Conservation (phyloP, 2,797 vertebrate genomes). For the Pseudochaenichthys georgianus region DNA sequence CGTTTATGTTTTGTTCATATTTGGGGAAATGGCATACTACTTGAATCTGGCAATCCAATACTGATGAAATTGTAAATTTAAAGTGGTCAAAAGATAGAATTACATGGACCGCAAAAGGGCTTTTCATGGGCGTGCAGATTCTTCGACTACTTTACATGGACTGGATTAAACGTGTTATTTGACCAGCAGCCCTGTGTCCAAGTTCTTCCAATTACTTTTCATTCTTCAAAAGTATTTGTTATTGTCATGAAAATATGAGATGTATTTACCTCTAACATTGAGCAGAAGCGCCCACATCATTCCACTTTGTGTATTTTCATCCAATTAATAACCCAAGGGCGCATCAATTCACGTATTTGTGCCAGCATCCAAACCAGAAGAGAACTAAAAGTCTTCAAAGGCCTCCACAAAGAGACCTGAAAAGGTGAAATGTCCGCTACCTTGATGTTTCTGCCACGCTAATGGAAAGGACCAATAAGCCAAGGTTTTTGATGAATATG, state of each 20-base stretch:
- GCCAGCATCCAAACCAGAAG: conserved; percentile 25
- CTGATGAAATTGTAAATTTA: background rate
- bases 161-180: background rate
- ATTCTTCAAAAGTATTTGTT: background rate
- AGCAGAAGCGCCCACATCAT: conserved; percentile 2
- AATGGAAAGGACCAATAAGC: conserved; percentile 25
- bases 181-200: background rate
- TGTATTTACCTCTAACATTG: conserved; percentile 26
- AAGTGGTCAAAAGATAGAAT: fast-evolving
- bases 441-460: conserved; percentile 23
- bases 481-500: conserved; percentile 55
- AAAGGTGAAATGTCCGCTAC: conserved; percentile 39
- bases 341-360: conserved; percentile 22
- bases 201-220: background rate
- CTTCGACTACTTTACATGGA: background rate
- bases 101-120: too few relatives aligned
- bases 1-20: background rate
- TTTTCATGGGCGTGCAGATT: too few relatives aligned
- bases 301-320: conserved; percentile 35
- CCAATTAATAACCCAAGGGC: conserved; percentile 57
- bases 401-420: conserved; percentile 19
- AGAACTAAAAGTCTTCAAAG: conserved; percentile 38
- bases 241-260: conserved; percentile 18
- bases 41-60: background rate
- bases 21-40: background rate